Evolutionary conservation across 2,113 vertebrate species (phyloP).

Genomic region (Saccopteryx bilineata): DNA sequence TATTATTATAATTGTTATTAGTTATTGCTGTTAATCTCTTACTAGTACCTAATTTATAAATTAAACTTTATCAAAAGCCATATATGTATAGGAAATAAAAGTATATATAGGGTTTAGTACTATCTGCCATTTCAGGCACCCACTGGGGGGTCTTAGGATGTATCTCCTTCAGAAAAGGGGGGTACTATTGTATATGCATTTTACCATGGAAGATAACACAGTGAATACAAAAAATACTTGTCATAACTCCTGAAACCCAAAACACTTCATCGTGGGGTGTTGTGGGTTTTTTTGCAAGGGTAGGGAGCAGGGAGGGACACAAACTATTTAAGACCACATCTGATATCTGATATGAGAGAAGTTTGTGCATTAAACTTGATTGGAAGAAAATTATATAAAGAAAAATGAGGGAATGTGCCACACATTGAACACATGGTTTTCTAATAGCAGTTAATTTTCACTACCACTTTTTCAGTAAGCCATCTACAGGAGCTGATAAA

Average conservation of each 20-base stretch:
- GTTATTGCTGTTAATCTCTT: too few species aligned
- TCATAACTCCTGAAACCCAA: background rate
- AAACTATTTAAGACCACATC: background rate
- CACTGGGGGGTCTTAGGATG: too few species aligned
- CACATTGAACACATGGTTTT: conserved; percentile 46
- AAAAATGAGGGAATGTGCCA: background rate
- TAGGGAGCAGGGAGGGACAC: too few species aligned
- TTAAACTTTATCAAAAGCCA: too few species aligned
- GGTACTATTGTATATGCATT: background rate
- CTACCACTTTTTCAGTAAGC: background rate
- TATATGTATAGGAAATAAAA: too few species aligned
- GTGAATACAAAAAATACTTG: background rate
- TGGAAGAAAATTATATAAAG: background rate
- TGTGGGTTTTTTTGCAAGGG: too few species aligned
- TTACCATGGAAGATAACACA: background rate
- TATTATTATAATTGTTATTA: too few species aligned
- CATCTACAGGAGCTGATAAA: background rate
- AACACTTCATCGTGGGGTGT: background rate
- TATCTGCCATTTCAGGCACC: too few species aligned
- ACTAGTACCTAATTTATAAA: too few species aligned
- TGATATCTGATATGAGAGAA: background rate
- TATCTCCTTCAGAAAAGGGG: too few species aligned
- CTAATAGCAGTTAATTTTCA: conserved; percentile 8
- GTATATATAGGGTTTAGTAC: too few species aligned
- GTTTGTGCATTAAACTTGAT: background rate